These are phyloP conservation scores for Sebastes baramenuke DNA, from an alignment of 2,797 vertebrate species.

Conservation along the genomic window DNA sequence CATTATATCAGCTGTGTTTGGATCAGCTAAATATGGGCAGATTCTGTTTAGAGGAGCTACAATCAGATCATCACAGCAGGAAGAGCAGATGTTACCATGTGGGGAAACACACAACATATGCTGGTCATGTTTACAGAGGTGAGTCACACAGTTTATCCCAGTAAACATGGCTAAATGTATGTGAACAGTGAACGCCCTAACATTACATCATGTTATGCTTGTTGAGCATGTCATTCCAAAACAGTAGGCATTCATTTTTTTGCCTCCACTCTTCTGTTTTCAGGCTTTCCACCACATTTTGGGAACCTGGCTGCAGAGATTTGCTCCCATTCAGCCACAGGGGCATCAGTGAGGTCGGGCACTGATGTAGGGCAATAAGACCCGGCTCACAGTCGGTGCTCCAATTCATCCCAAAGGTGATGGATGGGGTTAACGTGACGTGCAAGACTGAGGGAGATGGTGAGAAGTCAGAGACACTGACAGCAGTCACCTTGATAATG, in stretches of 20 bases:
- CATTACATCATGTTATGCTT: not conserved
- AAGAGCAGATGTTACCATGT: constrained; percentile 21
- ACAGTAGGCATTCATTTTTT: not conserved
- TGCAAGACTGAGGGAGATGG: not conserved
- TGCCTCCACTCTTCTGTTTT: not conserved
- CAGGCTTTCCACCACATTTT: not conserved
- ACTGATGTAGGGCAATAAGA: not conserved
- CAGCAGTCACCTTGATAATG: not conserved
- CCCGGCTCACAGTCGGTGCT: not conserved
- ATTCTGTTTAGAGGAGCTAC: constrained; percentile 16
- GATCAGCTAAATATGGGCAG: constrained; percentile 21
- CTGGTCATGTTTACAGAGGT: not conserved
- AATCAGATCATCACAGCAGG: constrained; percentile 26
- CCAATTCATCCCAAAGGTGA: not conserved
- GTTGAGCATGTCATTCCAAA: not conserved
- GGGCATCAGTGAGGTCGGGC: not conserved
- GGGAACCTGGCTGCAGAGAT: not conserved
- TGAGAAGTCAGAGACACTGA: not conserved
- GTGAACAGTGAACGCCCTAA: not conserved
- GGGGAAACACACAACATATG: not conserved
- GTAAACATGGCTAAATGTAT: not conserved
- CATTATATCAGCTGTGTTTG: constrained; percentile 39
- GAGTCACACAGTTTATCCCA: not conserved
- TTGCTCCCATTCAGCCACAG: not conserved
- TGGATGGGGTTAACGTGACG: not conserved